These are phyloP conservation scores for Cercopithecus neglectus DNA, from an alignment of 2,797 vertebrate species.

Conservation along the genomic window DNA sequence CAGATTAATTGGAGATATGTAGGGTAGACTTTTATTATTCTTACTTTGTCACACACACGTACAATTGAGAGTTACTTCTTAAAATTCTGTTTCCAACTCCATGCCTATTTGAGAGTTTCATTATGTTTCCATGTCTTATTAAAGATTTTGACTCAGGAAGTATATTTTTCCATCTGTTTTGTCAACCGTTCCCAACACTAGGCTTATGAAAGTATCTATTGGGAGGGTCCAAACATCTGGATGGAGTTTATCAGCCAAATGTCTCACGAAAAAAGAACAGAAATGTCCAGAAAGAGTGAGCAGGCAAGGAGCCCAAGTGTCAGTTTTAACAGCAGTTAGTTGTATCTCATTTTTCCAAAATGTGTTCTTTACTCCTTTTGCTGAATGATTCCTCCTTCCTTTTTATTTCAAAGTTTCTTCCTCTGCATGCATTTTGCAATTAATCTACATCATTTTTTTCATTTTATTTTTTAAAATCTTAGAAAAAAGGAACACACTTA, in stretches of 20 bases:
- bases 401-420: background rate
- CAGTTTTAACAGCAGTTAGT: background rate
- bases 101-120: background rate
- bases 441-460: background rate
- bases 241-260: background rate
- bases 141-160: background rate
- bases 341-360: background rate
- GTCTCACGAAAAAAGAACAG: constrained; percentile 1
- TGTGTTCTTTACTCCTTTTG: background rate
- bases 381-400: background rate
- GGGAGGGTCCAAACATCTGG: background rate
- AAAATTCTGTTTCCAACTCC: background rate
- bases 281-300: background rate
- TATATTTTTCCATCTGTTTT: background rate
- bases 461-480: constrained; percentile 17
- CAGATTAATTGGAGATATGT: background rate
- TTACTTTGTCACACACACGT: background rate
- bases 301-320: background rate
- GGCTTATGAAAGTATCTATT: background rate
- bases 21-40: background rate
- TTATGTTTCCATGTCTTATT: background rate
- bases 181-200: background rate
- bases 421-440: background rate
- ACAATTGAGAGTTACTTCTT: background rate
- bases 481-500: background rate